Conservation (phyloP, 1,140 invertebrate genomes). For the Halictus rubicundus region DNA sequence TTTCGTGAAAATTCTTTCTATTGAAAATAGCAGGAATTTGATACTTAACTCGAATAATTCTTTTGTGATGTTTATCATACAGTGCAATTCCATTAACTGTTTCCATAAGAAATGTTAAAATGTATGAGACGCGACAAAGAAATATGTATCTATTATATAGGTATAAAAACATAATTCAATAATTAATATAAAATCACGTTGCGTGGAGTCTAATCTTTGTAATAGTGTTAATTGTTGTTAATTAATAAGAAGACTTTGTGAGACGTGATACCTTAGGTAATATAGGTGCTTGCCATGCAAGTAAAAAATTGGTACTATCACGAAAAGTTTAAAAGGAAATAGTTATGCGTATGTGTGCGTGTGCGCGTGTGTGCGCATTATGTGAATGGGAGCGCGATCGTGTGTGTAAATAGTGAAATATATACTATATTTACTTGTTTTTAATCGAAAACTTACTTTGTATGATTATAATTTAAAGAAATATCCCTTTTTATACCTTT, state of each 20-base stretch:
- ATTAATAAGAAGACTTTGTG: conserved; percentile 54
- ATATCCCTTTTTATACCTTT: conserved; percentile 48
- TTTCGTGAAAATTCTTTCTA: conserved; percentile 11
- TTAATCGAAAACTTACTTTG: conserved; percentile 35
- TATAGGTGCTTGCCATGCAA: conserved; percentile 70
- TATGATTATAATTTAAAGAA: conserved; percentile 33
- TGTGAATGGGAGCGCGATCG: background rate
- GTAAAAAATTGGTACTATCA: conserved; percentile 60
- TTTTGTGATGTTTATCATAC: conserved; percentile 27
- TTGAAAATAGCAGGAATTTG: conserved; percentile 15
- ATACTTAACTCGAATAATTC: conserved; percentile 21
- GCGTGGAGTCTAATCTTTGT: conserved; percentile 64
- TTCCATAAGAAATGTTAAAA: conserved; percentile 32
- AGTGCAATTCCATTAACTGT: conserved; percentile 43
- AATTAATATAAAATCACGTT: conserved; percentile 49
- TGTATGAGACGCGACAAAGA: conserved; percentile 29
- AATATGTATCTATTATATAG: conserved; percentile 68
- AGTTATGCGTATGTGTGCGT: background rate
- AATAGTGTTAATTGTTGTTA: conserved; percentile 65
- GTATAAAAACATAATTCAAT: conserved; percentile 46
- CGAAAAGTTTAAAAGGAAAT: conserved; percentile 36
- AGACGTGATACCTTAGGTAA: conserved; percentile 49
- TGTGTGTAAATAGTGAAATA: conserved; percentile 31
- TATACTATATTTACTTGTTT: conserved; percentile 48
- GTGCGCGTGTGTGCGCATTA: background rate